These are phyloP conservation scores for Ramphastos sulfuratus DNA, from an alignment of 2,113 vertebrate genomes.

Conservation along the genomic window DNA sequence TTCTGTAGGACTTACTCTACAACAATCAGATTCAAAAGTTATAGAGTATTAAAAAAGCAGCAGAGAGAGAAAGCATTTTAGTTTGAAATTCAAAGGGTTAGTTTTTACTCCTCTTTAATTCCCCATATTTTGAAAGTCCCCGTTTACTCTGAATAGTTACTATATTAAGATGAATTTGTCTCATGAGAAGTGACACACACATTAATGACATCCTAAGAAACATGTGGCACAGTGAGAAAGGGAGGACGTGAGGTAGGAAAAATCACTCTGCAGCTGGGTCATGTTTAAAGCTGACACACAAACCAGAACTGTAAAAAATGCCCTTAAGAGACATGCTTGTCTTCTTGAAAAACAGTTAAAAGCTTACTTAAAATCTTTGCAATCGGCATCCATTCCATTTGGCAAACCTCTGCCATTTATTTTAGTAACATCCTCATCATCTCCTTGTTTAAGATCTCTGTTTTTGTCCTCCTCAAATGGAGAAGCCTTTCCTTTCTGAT, in stretches of 20 bases:
- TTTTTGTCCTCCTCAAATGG: slow-evolving; percentile 96
- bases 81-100: slow-evolving; percentile 9
- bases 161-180: slow-evolving; percentile 43
- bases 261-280: slow-evolving; percentile 50
- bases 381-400: slow-evolving; percentile 97
- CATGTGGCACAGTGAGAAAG: slow-evolving; percentile 56
- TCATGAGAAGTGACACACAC: slow-evolving; percentile 52
- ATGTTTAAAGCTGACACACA: slow-evolving; percentile 64
- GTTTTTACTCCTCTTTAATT: slow-evolving; percentile 30
- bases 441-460: slow-evolving; percentile 92
- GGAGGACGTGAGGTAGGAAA: slow-evolving; percentile 19
- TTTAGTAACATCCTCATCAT: slow-evolving; percentile 89
- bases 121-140: not conserved
- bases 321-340: slow-evolving; percentile 67
- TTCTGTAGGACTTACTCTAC: slow-evolving; percentile 10
- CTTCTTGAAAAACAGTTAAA: slow-evolving; percentile 75
- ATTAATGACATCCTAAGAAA: slow-evolving; percentile 57
- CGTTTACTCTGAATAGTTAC: slow-evolving; percentile 18
- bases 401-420: slow-evolving; percentile 92
- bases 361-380: slow-evolving; percentile 99
- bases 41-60: slow-evolving; percentile 30
- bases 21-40: slow-evolving; percentile 14
- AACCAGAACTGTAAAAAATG: slow-evolving; percentile 55
- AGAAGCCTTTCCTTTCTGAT: slow-evolving; percentile 90
- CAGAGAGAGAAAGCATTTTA: slow-evolving; percentile 41